These are phyloP conservation scores for Drosophila subpulchrella DNA, from an alignment of 1,140 invertebrate species.

Conservation along the genomic window DNA sequence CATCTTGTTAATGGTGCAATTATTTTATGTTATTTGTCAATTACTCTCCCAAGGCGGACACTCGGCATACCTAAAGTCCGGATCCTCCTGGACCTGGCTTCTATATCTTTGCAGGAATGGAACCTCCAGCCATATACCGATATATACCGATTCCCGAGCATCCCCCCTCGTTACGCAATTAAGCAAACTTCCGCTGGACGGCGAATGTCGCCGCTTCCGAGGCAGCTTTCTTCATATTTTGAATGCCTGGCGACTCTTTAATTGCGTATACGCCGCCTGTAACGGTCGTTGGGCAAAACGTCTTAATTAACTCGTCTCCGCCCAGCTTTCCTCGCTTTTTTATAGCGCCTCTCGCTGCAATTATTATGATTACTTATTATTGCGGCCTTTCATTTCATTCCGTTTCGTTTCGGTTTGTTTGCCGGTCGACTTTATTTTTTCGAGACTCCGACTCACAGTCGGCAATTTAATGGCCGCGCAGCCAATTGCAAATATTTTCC, in stretches of 20 bases:
- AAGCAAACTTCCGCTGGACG: conserved; percentile 70
- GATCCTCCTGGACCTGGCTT: conserved; percentile 4
- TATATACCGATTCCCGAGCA: too few relatives aligned
- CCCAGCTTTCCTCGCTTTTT: conserved; percentile 42
- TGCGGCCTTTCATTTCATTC: conserved; percentile 69
- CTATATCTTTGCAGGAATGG: neutral
- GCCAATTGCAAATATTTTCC: conserved; percentile 78
- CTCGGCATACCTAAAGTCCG: conserved; percentile 7
- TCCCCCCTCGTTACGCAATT: conserved; percentile 62
- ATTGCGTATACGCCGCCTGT: conserved; percentile 77
- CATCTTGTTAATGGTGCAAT: conserved; percentile 16
- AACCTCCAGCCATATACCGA: conserved; percentile 1
- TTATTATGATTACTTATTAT: conserved; percentile 83
- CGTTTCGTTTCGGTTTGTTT: conserved; percentile 62
- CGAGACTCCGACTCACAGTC: conserved; percentile 28
- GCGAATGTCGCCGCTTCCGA: conserved; percentile 65
- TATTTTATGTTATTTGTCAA: conserved; percentile 35
- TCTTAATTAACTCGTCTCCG: conserved; percentile 76
- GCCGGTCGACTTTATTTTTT: conserved; percentile 22
- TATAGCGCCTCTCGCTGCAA: conserved; percentile 69
- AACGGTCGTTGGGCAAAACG: conserved; percentile 76
- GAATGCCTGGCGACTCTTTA: conserved; percentile 63
- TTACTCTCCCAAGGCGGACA: conserved; percentile 1
- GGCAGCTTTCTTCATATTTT: conserved; percentile 76
- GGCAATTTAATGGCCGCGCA: conserved; percentile 78